phyloP scores from a whole-genome alignment of 1,140 invertebrate genomes.

The Zaprionus lachaisei region DNA sequence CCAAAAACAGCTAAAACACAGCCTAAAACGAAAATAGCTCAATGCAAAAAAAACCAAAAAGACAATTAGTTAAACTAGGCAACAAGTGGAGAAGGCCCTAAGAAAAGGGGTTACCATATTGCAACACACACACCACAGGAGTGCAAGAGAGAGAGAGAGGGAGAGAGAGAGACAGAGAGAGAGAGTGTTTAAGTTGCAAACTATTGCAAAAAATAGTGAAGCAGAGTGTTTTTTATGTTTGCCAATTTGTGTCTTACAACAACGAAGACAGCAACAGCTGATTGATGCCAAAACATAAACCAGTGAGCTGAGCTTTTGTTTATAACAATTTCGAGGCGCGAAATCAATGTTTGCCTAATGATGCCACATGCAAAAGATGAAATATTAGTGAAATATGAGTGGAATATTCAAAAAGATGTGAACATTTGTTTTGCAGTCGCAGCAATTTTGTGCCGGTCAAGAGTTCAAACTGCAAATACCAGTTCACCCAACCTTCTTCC shows the following conservation, averaged over 20 bases:
- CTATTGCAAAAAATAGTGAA: background rate
- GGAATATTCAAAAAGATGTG: background rate
- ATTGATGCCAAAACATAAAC: constrained; percentile 25
- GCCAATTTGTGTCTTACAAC: background rate
- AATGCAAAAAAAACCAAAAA: background rate
- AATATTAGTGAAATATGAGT: constrained; percentile 15
- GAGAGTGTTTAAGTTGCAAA: background rate
- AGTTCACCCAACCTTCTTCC: background rate
- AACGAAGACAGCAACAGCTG: constrained; percentile 11
- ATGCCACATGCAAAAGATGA: constrained; percentile 51
- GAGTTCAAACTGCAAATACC: background rate
- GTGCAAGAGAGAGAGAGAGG: background rate
- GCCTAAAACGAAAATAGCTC: background rate
- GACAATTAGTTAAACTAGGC: constrained; percentile 11
- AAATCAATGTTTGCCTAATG: constrained; percentile 25
- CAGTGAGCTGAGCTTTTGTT: constrained; percentile 10
- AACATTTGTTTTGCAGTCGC: constrained; percentile 25
- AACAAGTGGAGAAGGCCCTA: background rate
- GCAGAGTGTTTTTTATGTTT: background rate
- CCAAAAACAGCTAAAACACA: background rate
- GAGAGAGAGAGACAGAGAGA: background rate
- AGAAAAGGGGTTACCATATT: constrained; percentile 1
- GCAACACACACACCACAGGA: background rate
- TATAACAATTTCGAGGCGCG: constrained; percentile 5
- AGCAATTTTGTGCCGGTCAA: background rate